phyloP scores from a whole-genome alignment of 2,113 vertebrate genomes.

The Balaeniceps rex region DNA sequence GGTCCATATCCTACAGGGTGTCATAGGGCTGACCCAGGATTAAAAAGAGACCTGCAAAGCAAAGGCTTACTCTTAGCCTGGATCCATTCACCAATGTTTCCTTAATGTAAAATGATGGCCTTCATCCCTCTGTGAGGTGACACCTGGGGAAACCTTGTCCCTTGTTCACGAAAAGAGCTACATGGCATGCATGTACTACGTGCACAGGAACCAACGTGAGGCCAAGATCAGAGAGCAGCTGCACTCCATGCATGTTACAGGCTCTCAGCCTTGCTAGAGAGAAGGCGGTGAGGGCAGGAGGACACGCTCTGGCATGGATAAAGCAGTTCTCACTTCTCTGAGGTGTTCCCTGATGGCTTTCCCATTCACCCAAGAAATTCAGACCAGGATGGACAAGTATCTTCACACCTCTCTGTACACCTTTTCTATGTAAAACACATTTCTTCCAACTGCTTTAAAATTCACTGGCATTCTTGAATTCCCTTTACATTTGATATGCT shows the following conservation, averaged over 20 bases:
- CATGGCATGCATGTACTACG: neutral
- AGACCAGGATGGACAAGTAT: neutral
- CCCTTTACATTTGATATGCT: neutral
- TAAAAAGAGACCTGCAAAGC: neutral
- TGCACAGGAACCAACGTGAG: neutral
- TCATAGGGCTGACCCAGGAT: neutral
- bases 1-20: accelerated
- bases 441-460: neutral
- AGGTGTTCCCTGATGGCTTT: neutral
- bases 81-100: neutral
- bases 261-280: neutral
- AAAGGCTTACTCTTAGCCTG: neutral
- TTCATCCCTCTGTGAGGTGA: neutral
- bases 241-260: neutral
- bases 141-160: neutral
- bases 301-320: accelerated
- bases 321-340: neutral
- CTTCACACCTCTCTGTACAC: neutral
- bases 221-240: neutral
- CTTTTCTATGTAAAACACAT: neutral
- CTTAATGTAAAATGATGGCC: neutral
- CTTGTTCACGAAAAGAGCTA: neutral
- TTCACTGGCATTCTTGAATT: neutral
- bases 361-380: neutral
- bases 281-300: neutral